Base-by-base conservation (phyloP, 2,888 invertebrate species). In the Pyralis farinalis region DNA sequence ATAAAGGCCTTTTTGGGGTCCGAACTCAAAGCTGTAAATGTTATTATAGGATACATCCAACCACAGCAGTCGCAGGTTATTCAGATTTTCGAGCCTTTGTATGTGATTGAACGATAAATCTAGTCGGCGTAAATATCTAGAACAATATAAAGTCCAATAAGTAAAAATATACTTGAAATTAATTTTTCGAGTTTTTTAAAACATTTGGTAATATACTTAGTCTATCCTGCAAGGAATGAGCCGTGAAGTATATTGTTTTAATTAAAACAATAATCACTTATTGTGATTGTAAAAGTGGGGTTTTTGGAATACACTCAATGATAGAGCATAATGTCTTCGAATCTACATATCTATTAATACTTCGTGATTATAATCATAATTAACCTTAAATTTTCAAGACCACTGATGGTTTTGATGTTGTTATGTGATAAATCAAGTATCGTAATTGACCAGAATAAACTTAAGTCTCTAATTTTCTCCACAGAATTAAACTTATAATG, bases 21-120 rank as follows among this genome's bases (percentile, higher is more conserved):
- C 72, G 12, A 75, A 73, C 53, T 90, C 86, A 42, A 80, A 90
- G 38, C 65, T 76, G 2, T 83, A 82, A 53, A 91, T 88, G 47
- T 86, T 85, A 53, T 91, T 91, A 53, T 89, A 86, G 12, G 91
- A 90, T n/a, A 91, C 55, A 55, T 91, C 89, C 22, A 91, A 57
- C 82, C 91, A 90, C 28, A 86, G 55, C 9, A 93, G 68, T 25
- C 80, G 80, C 33, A 92, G 65, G 48, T 91, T 56, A 51, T 89
- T 90, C 43, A 93, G 69, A 60, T 92, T 91, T 62, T 91, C 90
- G 1, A 93, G 63, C 8, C 73, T 70, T 51, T 85, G 79, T 38
- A 93, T 92, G 43, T 90, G 76, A 60, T 93, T 93, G 51, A 90
- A 87, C 0, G 92, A 92, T 22, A 93, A 64, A 56, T 93, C 90